phyloP scores from a whole-genome alignment of 2,797 vertebrate genomes.

The Gallirallus australis region DNA sequence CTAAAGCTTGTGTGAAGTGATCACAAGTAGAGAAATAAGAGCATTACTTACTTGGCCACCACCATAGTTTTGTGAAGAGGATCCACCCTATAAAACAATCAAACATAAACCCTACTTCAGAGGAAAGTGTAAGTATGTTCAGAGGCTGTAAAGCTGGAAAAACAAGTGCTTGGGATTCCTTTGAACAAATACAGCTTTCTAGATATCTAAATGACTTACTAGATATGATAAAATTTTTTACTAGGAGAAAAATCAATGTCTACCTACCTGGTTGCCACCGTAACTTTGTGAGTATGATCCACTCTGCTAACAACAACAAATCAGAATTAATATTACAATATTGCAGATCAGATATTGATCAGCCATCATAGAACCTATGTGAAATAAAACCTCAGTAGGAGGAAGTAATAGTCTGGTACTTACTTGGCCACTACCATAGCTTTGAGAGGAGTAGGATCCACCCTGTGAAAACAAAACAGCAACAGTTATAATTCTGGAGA shows the following conservation, averaged over 20 bases:
- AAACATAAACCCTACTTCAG: not conserved
- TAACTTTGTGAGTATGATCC: conserved; percentile 51
- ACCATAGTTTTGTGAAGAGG: conserved; percentile 24
- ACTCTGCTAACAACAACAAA: not conserved
- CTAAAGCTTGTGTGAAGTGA: not conserved
- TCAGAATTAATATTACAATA: not conserved
- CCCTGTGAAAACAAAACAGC: not conserved
- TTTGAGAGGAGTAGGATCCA: conserved; percentile 28
- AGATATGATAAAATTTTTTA: not conserved
- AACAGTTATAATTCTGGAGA: not conserved
- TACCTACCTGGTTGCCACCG: conserved; percentile 32
- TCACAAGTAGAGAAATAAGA: not conserved
- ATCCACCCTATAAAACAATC: conserved; percentile 24
- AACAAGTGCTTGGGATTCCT: not conserved
- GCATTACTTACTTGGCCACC: conserved; percentile 8
- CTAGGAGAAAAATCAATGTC: not conserved
- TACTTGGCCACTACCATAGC: conserved; percentile 23
- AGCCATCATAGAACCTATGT: not conserved
- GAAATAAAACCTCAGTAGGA: not conserved
- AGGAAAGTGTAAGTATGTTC: not conserved
- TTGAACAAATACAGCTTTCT: not conserved
- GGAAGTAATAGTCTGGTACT: not conserved
- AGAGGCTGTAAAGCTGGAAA: not conserved
- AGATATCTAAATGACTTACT: not conserved
- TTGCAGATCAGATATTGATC: not conserved